Base-by-base conservation (phyloP, 1,140 invertebrate species). In the Temnothorax curvispinosus region DNA sequence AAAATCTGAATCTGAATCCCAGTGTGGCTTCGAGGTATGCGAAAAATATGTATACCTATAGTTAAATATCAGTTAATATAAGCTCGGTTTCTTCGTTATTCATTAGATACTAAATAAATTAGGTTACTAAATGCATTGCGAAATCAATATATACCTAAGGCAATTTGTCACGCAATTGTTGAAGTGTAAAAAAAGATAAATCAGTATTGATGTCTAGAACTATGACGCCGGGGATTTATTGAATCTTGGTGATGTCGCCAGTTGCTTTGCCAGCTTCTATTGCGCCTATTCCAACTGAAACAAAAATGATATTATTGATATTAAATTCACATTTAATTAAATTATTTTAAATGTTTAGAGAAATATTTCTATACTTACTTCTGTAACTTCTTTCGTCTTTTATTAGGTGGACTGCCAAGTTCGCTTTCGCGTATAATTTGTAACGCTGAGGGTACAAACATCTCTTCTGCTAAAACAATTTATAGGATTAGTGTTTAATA, bases 341-440 rank as follows among this genome's bases (percentile, higher is more conserved):
- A 50, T 7, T 69, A 21, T 56, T 47, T 32, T 56, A 9, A 52
- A 65, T 56, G 13, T 67, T 60, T 47, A 38, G 7, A 38, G 7
- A 60, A 60, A 62, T 38, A 41, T 41, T 3, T 3, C 18, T 35
- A 32, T 38, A 91, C 93, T 92, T 90, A 95, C 95, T 94, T 94
- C 86, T 94, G 93, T 81, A 95, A 92, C 88, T 95, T 95, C 92
- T 95, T 95, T 69, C 94, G 94, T 84, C 94, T 93, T 87, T 94
- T 94, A 72, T 95, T 94, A 35, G 93, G 82, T 1, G 88, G 92
- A 82, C 91, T 92, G 35, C 92, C 92, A 9, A 95, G 88, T 86
- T 95, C 94, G 75, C 93, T 93, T 80, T 95, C 93, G 27, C 94
- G 92, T 38, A 95, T 93, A 82, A 95, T 95, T 92, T 95, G 95